phyloP scores from a whole-genome alignment of 2,113 vertebrate genomes.

The Mus pahari region DNA sequence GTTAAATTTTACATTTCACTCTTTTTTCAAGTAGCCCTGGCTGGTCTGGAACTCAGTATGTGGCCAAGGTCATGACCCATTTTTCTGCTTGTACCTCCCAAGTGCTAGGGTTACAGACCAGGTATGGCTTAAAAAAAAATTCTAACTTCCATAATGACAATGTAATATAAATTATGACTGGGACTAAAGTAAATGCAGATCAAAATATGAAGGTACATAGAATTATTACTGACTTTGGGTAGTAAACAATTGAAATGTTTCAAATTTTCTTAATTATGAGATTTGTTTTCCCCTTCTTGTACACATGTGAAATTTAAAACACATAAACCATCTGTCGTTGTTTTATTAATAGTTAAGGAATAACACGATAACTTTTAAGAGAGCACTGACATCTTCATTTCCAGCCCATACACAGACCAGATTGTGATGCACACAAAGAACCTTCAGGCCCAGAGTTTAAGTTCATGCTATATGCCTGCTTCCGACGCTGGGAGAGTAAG shows the following conservation, averaged over 20 bases:
- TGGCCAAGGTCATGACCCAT: neutral
- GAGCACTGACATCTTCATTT: constrained; percentile 30
- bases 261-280: constrained; percentile 32
- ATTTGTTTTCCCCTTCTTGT: neutral
- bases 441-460: neutral
- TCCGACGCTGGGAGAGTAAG: neutral
- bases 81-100: neutral
- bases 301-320: constrained; percentile 10
- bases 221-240: neutral
- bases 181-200: constrained; percentile 10
- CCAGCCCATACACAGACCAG: constrained; percentile 12
- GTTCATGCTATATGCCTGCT: neutral
- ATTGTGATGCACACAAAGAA: neutral
- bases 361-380: neutral
- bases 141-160: constrained; percentile 46
- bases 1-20: neutral
- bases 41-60: neutral
- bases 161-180: neutral
- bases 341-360: neutral
- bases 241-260: neutral
- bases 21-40: neutral
- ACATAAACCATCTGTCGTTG: neutral
- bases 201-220: constrained; percentile 3
- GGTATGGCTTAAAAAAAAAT: neutral
- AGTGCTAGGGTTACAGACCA: neutral